These are phyloP conservation scores for Phrynosoma blainvillii DNA, from an alignment of 2,113 vertebrate species.

Conservation along the genomic window DNA sequence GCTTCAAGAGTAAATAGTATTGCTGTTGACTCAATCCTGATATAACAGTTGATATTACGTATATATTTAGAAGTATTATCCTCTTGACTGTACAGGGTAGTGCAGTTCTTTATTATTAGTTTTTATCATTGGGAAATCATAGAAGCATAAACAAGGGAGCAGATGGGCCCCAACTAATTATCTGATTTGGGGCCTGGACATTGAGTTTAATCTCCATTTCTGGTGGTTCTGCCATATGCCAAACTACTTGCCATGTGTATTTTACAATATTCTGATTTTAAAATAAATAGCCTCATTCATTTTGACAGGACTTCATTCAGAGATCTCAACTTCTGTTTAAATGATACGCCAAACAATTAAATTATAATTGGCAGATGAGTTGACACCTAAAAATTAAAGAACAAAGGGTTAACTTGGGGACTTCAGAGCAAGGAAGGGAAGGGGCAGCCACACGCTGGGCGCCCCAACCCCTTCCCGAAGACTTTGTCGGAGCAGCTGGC, in stretches of 20 bases:
- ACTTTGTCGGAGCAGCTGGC: too few relatives aligned
- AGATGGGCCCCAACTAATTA: background rate
- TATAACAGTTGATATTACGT: background rate
- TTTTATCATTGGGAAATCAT: background rate
- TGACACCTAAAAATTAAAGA: background rate
- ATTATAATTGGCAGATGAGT: background rate
- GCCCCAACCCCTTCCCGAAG: too few relatives aligned
- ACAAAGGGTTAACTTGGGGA: background rate
- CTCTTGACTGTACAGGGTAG: too few relatives aligned
- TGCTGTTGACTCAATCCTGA: background rate
- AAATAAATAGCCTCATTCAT: background rate
- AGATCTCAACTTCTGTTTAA: background rate
- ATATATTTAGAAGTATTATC: background rate
- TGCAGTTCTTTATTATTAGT: background rate
- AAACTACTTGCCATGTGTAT: background rate
- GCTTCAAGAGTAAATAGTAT: background rate
- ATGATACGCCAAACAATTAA: background rate
- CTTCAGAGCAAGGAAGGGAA: too few relatives aligned
- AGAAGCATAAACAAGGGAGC: background rate
- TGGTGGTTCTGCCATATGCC: background rate
- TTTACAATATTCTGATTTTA: background rate
- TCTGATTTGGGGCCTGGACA: background rate
- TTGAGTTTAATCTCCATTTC: background rate
- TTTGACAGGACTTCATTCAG: background rate
- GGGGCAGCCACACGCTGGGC: too few relatives aligned